These are phyloP conservation scores for Melanotus villosus DNA, from an alignment of 2,888 invertebrate genomes.

Conservation along the genomic window DNA sequence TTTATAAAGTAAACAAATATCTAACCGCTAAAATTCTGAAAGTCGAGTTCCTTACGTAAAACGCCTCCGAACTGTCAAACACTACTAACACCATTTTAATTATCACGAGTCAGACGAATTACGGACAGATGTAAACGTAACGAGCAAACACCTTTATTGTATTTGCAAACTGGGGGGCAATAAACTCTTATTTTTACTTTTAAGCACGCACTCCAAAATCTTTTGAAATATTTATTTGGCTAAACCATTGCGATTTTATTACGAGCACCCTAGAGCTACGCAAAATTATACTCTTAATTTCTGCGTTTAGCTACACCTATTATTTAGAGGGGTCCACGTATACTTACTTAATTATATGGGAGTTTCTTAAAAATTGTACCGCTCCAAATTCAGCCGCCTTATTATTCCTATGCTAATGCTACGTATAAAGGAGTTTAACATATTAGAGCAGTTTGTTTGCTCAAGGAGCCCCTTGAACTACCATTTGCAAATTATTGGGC, in stretches of 20 bases:
- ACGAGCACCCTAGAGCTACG: not conserved
- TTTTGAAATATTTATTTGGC: not conserved
- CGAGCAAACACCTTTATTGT: not conserved
- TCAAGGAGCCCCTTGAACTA: too few relatives aligned
- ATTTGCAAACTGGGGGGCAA: not conserved
- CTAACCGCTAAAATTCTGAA: not conserved
- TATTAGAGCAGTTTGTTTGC: not conserved
- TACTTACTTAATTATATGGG: conserved; percentile 35
- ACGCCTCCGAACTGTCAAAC: not conserved
- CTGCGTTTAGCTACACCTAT: conserved; percentile 4
- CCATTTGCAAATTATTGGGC: too few relatives aligned
- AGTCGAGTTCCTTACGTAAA: not conserved
- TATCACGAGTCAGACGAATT: conserved; percentile 9
- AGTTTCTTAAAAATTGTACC: conserved; percentile 21
- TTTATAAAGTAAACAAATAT: not conserved
- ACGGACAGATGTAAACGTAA: not conserved
- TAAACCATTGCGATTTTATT: not conserved
- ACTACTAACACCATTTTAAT: conserved; percentile 10
- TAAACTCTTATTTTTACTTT: not conserved
- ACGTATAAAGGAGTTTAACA: not conserved
- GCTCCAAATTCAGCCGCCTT: not conserved
- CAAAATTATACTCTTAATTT: conserved; percentile 5
- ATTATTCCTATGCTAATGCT: not conserved
- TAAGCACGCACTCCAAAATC: not conserved
- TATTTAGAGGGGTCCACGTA: conserved; percentile 9